Evolutionary conservation across 1,140 invertebrate species (phyloP), one percentile per base, ranked within the genome.

Genomic region (Anoplolepis gracilipes): DNA sequence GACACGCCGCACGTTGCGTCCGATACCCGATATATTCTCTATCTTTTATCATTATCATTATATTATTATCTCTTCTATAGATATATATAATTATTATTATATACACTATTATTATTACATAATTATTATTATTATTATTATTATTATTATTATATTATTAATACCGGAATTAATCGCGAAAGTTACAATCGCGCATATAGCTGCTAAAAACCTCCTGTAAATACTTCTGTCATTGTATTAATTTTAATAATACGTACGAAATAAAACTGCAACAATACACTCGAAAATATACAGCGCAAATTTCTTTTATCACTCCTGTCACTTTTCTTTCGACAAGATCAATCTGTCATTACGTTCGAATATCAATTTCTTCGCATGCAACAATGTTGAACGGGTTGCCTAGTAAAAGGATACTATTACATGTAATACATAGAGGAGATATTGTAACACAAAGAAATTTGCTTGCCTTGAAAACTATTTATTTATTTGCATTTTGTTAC

Each of bases 171-270:
- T 92, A 91, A 92, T 88, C 79, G 86, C 67, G 61, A 89, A 85
- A 86, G 70, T 89, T 89, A 90, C 55, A 82, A 78, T 85, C 79
- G 85, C 90, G 88, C 73, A 89, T 87, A 76, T 90, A 92, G 87
- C 75, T 87, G 85, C 87, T 87, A 90, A 89, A 81, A 87, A 85
- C 85, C 79, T 87, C 86, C 76, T 93, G 93, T 93, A 93, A 87
- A 93, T 93, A 93, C 86, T 89, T 89, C 87, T 91, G 90, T 78
- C 78, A 93, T 93, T 93, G 92, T 93, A 94, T 94, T 93, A 93
- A 93, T 92, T 93, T 93, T 92, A 93, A 92, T 93, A 93, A 92
- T 86, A 79, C 30, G 70, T 92, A 92, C 85, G 73, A 92, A 94
- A 93, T 93, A 94, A 92, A 94, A 49, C 16, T 90, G 69, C 87